Conservation (phyloP, 92 coral and sea anemone genomes). For the Parazoanthus darwini region DNA sequence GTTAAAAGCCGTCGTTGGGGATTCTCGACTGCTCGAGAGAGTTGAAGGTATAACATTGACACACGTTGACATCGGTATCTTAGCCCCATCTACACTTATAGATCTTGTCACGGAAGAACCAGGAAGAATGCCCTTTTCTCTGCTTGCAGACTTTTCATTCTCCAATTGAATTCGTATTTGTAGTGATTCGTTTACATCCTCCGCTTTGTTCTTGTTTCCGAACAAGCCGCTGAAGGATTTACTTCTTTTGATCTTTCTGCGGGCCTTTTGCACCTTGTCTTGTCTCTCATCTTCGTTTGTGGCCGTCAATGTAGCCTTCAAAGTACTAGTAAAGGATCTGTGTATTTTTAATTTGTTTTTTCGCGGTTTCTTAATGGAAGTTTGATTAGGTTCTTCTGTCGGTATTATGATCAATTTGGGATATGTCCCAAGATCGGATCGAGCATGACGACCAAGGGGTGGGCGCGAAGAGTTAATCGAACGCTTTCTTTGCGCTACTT, state of each 20-base stretch:
- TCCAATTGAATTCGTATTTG: not conserved
- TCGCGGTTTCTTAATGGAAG: constrained; percentile 20
- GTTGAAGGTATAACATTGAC: not conserved
- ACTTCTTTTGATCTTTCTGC: constrained; percentile 26
- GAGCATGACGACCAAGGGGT: constrained; percentile 18
- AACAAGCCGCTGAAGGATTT: constrained; percentile 38
- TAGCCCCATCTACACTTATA: constrained; percentile 5
- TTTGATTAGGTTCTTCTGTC: not conserved
- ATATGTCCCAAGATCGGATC: constrained; percentile 45
- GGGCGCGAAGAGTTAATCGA: constrained; percentile 24
- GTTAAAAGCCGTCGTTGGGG: not conserved
- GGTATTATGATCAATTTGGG: not conserved
- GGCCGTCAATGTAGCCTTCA: not conserved
- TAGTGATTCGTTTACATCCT: not conserved
- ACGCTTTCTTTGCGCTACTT: constrained; percentile 26
- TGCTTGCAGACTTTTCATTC: not conserved
- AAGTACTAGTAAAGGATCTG: constrained; percentile 24
- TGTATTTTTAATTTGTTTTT: constrained; percentile 27
- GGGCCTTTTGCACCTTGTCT: not conserved
- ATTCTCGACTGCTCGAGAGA: not conserved
- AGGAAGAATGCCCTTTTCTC: not conserved
- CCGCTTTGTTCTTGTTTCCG: constrained; percentile 29
- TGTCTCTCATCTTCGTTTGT: not conserved
- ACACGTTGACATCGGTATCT: not conserved
- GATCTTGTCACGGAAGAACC: constrained; percentile 7